phyloP scores from a whole-genome alignment of 2,113 vertebrate genomes.

The Procavia capensis region DNA sequence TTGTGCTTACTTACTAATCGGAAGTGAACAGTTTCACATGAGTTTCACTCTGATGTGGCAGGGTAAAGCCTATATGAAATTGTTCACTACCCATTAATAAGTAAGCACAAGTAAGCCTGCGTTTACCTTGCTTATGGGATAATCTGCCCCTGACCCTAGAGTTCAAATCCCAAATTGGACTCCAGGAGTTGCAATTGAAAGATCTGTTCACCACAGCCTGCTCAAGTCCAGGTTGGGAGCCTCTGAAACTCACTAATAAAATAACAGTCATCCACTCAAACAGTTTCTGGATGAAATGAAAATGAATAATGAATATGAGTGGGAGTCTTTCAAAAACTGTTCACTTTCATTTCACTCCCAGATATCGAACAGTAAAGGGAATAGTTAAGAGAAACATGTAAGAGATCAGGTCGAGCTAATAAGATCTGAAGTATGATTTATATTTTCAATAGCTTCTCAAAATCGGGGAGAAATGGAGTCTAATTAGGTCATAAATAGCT shows the following conservation, averaged over 20 bases:
- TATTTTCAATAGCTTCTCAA: conserved; percentile 16
- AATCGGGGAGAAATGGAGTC: not conserved
- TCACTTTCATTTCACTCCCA: conserved; percentile 10
- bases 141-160: not conserved
- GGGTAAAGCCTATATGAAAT: no score
- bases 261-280: not conserved
- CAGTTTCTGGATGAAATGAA: conserved; percentile 6
- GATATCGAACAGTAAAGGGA: not conserved
- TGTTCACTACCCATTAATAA: no score
- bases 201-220: not conserved
- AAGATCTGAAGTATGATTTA: conserved; percentile 23
- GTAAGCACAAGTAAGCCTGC: no score
- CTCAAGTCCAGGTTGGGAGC: not conserved
- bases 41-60: no score
- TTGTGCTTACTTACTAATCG: no score
- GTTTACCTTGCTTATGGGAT: no score
- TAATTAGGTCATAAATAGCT: conserved; percentile 26
- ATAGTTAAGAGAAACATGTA: conserved; percentile 9
- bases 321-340: not conserved
- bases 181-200: not conserved
- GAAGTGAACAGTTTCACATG: no score
- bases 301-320: not conserved
- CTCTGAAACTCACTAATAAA: not conserved
- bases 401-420: conserved; percentile 18
- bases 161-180: not conserved